phyloP scores from a whole-genome alignment of 2,888 invertebrate species.

The Latrodectus elegans region DNA sequence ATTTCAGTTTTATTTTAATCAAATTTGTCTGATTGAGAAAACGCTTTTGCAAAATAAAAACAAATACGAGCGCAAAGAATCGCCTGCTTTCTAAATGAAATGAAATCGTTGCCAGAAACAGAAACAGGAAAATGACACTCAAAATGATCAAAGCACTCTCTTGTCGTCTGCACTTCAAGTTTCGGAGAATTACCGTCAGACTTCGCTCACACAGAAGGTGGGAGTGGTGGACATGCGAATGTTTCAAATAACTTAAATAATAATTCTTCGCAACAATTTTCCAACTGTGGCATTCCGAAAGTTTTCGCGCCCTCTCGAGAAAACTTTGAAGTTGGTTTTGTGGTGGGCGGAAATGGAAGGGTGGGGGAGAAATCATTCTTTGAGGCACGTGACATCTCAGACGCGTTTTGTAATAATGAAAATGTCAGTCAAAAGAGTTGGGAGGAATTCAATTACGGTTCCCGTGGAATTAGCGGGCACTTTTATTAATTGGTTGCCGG shows the following conservation, averaged over 20 bases:
- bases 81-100: neutral
- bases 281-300: slow-evolving; percentile 16
- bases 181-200: neutral
- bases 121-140: slow-evolving; percentile 1
- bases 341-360: slow-evolving; percentile 6
- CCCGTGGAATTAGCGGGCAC: slow-evolving; percentile 40
- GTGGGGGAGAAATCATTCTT: slow-evolving; percentile 35
- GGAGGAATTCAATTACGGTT: slow-evolving; percentile 48
- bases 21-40: too few relatives aligned
- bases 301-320: slow-evolving; percentile 28
- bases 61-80: neutral
- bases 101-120: neutral
- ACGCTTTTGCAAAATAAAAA: neutral
- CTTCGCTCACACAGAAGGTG: neutral
- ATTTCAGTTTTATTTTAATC: too few relatives aligned
- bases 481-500: slow-evolving; percentile 51
- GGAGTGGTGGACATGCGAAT: neutral
- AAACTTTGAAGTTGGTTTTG: slow-evolving; percentile 41
- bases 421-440: slow-evolving; percentile 39
- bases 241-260: slow-evolving; percentile 51
- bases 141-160: slow-evolving; percentile 1
- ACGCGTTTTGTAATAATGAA: slow-evolving; percentile 38
- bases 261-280: slow-evolving; percentile 45
- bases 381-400: slow-evolving; percentile 21
- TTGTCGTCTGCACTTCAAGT: neutral